Evolutionary conservation across 2,113 vertebrate species (phyloP), one percentile per base, ranked within the genome.

Genomic region (Cariama cristata): DNA sequence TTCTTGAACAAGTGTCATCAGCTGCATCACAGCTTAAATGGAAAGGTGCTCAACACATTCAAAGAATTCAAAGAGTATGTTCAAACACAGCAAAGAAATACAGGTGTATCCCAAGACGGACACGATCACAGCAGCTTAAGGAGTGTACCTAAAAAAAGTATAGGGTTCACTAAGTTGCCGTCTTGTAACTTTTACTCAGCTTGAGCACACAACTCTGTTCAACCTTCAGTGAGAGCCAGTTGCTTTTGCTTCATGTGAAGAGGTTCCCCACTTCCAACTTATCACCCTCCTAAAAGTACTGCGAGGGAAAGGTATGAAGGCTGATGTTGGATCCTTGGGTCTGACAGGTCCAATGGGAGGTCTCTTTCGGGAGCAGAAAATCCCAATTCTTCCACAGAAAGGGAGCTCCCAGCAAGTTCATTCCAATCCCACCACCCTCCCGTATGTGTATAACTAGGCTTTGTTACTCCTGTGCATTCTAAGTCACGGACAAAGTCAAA

Each of bases 141-240:
- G 32, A 90, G 30, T 2, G 1, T 15, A 60, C 30, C 58, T 79
- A 4, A 1, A 82, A 60, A 47, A 73, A 32, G 4, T 0, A 0
- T 0, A 72, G 12, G 3, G 0, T 0, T 67, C 17, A 16, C 23
- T 50, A 85, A 72, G 12, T 6, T 64, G 22, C 11, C 9, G 1
- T 28, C 68, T 69, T 62, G 16, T 26, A 59, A 32, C 10, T 94
- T 87, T 16, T 73, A 8, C 24, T 81, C 74, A 40, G 38, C 72
- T 47, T 84, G 32, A 86, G 33, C 33, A 55, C 9, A 4, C 62
- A 72, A 2, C 3, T 75, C 28, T 50, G 55, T 45, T 40, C 62
- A 42, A 17, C 6, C 13, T 66, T 21, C 53, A 75, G 14, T 5
- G 17, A 81, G 5, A 52, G n/a, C 3, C 0, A 1, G 28, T 59